Evolutionary conservation across 1,140 invertebrate species (phyloP).

Genomic region (Meloidogyne hapla): DNA sequence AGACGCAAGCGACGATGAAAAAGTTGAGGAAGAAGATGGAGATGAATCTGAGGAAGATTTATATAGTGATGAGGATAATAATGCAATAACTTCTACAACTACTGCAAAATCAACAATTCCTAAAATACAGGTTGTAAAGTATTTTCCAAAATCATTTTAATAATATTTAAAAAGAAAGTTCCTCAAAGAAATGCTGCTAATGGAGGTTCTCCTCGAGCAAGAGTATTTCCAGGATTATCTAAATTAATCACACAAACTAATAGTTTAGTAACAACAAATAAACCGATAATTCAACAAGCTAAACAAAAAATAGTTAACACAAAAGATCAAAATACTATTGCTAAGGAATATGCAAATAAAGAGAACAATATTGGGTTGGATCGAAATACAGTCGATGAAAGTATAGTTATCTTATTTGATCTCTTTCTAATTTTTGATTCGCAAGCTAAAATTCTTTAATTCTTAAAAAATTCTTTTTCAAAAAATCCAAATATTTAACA

Average conservation of each 20-base stretch:
- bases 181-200: background rate
- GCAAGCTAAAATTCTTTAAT: too few species aligned
- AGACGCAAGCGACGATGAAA: background rate
- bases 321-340: background rate
- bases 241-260: background rate
- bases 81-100: background rate
- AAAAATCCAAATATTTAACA: too few species aligned
- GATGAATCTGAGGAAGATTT: background rate
- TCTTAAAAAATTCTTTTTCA: too few species aligned
- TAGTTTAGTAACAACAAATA: background rate
- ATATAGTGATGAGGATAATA: background rate
- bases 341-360: background rate
- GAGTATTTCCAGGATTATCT: background rate
- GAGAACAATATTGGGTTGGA: background rate
- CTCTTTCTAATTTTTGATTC: too few species aligned
- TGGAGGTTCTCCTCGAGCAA: background rate
- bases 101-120: background rate
- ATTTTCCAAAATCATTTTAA: too few species aligned
- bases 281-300: background rate
- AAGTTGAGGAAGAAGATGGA: background rate
- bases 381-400: too few species aligned
- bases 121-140: background rate
- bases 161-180: background rate
- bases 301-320: background rate
- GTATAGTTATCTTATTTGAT: too few species aligned